phyloP scores from a whole-genome alignment of 2,797 vertebrate genomes.

The Lagorchestes hirsutus region DNA sequence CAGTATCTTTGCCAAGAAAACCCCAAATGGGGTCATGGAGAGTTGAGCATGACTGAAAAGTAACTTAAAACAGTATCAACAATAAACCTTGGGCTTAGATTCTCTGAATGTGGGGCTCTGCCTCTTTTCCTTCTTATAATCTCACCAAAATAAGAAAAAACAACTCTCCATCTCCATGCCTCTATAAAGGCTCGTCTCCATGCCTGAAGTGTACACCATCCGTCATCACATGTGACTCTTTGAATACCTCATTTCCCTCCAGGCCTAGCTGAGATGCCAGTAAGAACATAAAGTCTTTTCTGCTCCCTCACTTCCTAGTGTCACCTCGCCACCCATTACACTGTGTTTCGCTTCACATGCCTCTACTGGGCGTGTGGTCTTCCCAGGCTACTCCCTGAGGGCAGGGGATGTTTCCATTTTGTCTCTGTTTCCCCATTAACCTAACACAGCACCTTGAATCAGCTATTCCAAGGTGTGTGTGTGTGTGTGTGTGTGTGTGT shows the following conservation, averaged over 20 bases:
- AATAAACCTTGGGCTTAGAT: neutral
- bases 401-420: neutral
- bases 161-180: neutral
- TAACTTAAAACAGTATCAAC: neutral
- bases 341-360: neutral
- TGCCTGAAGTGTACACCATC: neutral
- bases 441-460: neutral
- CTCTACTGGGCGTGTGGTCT: neutral
- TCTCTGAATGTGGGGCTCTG: neutral
- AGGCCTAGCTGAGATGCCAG: neutral
- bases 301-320: neutral
- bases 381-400: neutral
- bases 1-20: neutral
- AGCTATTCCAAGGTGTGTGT: neutral
- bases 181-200: neutral
- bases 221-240: neutral
- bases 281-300: neutral
- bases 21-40: neutral
- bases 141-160: neutral
- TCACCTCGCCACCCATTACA: neutral
- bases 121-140: neutral
- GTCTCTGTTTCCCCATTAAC: neutral
- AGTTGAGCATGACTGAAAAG: neutral
- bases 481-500: too few species aligned
- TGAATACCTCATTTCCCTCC: neutral